Percentiles rank a stretch among this genome's conserved stretches.
These are phyloP conservation scores for Drosophila auraria DNA, from an alignment of 1,140 invertebrate genomes.

Conservation along the genomic window DNA sequence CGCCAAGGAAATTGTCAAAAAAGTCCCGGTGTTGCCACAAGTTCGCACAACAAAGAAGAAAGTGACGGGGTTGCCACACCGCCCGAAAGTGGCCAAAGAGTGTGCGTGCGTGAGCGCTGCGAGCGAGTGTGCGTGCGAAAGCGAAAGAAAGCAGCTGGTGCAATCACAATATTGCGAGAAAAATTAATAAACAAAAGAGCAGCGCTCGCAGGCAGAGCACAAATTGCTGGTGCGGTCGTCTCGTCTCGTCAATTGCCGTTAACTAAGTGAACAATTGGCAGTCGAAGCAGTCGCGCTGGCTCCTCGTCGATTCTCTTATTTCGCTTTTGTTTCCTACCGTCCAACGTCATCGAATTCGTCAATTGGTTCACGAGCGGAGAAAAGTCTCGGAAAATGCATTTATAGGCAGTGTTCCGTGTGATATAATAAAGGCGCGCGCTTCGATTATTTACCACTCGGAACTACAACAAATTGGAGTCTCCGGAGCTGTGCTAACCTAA, in stretches of 20 bases:
- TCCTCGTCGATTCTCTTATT: conserved; percentile 13
- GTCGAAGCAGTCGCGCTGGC: conserved; percentile 41
- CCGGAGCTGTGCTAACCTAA: conserved; percentile 22
- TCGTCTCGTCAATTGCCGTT: conserved; percentile 54
- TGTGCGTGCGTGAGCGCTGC: conserved; percentile 15
- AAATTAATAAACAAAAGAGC: conserved; percentile 59
- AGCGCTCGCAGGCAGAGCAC: conserved; percentile 25
- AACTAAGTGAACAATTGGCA: conserved; percentile 62
- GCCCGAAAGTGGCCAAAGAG: conserved; percentile 1
- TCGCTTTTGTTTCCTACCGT: conserved; percentile 15
- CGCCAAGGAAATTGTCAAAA: conserved; percentile 6
- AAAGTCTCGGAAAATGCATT: conserved; percentile 50
- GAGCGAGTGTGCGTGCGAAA: conserved; percentile 15
- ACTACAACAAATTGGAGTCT: conserved; percentile 13
- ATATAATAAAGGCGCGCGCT: conserved; percentile 48
- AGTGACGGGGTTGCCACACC: conserved; percentile 22
- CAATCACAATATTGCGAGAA: conserved; percentile 65
- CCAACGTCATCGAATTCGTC: conserved; percentile 71
- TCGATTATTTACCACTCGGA: conserved; percentile 22
- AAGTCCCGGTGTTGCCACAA: conserved; percentile 8
- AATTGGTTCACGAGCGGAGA: conserved; percentile 59
- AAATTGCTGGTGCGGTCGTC: conserved; percentile 51
- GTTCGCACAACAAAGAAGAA: conserved; percentile 3
- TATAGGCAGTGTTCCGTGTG: conserved; percentile 40
- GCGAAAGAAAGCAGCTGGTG: conserved; percentile 50